These are phyloP conservation scores for Lasioglossum lativentre DNA, from an alignment of 2,888 invertebrate genomes.

Conservation along the genomic window DNA sequence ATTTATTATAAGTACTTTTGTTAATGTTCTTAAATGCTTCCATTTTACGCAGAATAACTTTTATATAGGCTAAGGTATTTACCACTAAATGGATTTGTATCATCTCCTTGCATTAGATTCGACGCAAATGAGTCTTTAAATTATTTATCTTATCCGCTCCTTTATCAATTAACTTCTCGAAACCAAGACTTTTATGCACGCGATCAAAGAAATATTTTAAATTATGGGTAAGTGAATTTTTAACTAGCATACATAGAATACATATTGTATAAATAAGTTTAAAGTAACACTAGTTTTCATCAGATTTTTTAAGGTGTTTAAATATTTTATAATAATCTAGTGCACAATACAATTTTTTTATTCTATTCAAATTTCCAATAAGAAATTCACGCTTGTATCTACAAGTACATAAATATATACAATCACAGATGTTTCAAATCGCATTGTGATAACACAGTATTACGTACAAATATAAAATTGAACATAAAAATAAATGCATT, in stretches of 20 bases:
- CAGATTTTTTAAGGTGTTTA: slow-evolving; percentile 12
- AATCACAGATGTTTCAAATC: slow-evolving; percentile 72
- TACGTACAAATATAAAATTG: slow-evolving; percentile 70
- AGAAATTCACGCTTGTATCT: slow-evolving; percentile 26
- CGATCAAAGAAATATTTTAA: slow-evolving; percentile 62
- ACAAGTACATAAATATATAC: slow-evolving; percentile 47
- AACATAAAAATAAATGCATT: slow-evolving; percentile 59
- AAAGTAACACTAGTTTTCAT: neutral
- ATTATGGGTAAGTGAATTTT: slow-evolving; percentile 69
- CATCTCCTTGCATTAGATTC: slow-evolving; percentile 77
- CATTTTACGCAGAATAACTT: slow-evolving; percentile 36
- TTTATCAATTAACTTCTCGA: slow-evolving; percentile 74
- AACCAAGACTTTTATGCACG: slow-evolving; percentile 33
- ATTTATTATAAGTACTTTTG: slow-evolving; percentile 30
- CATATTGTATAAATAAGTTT: neutral
- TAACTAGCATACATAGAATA: neutral
- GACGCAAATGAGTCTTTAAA: slow-evolving; percentile 77
- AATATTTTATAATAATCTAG: slow-evolving; percentile 32
- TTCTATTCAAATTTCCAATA: slow-evolving; percentile 24
- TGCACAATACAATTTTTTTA: slow-evolving; percentile 37
- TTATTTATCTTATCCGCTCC: slow-evolving; percentile 79
- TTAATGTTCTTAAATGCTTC: slow-evolving; percentile 33
- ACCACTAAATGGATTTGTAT: slow-evolving; percentile 79
- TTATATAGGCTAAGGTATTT: slow-evolving; percentile 76
- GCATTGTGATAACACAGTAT: slow-evolving; percentile 45